These are phyloP conservation scores for Stenchaetothrips biformis DNA, from an alignment of 2,888 invertebrate species.

Conservation along the genomic window DNA sequence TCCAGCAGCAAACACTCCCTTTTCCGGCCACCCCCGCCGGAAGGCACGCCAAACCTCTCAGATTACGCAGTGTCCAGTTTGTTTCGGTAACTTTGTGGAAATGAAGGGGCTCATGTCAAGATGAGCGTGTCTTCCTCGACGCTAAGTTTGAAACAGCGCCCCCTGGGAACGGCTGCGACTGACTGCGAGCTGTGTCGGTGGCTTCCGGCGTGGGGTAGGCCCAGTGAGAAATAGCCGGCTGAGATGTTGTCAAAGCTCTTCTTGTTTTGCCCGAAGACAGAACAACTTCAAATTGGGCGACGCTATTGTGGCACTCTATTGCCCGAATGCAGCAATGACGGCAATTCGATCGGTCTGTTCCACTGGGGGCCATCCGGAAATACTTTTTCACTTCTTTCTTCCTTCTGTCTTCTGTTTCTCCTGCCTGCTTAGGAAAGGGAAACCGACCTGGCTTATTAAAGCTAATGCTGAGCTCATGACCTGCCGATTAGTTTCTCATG, in stretches of 20 bases:
- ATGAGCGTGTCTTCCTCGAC: background rate
- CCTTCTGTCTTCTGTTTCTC: constrained; percentile 7
- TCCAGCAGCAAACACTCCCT: background rate
- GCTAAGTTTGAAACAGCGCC: background rate
- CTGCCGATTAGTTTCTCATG: too few species aligned
- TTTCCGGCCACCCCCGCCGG: background rate
- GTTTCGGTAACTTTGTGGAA: background rate
- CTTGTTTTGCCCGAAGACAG: too few species aligned
- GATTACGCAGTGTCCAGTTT: background rate
- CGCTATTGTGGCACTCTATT: too few species aligned
- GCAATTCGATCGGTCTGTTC: too few species aligned
- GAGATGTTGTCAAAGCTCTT: too few species aligned
- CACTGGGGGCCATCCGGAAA: too few species aligned
- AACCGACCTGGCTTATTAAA: too few species aligned
- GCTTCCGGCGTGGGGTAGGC: background rate
- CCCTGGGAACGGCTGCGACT: background rate
- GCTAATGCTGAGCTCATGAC: too few species aligned
- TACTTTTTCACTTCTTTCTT: constrained; percentile 11
- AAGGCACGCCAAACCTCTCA: background rate
- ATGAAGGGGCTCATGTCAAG: background rate
- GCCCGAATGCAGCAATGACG: too few species aligned
- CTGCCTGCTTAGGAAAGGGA: constrained; percentile 13
- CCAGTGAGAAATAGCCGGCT: too few species aligned
- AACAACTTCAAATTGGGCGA: too few species aligned
- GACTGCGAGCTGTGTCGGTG: background rate